These are phyloP conservation scores for Cephus pygmeus DNA, from an alignment of 2,888 invertebrate species.

Conservation along the genomic window DNA sequence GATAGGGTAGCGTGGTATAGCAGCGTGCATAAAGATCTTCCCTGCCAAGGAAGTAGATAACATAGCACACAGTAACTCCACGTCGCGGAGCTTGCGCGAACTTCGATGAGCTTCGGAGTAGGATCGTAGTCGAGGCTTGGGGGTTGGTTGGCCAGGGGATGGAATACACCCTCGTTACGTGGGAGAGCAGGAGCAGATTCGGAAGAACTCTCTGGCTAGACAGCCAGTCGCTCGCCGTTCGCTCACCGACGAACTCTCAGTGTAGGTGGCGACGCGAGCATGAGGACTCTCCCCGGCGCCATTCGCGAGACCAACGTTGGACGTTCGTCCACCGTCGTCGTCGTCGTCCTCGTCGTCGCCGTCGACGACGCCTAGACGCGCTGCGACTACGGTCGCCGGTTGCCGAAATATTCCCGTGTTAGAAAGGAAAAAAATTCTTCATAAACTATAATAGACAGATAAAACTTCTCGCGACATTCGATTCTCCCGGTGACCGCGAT, in stretches of 20 bases:
- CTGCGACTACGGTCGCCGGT: not conserved
- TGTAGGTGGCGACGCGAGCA: conserved; percentile 15
- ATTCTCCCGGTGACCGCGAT: not conserved
- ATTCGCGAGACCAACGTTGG: not conserved
- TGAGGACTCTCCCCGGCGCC: conserved; percentile 9
- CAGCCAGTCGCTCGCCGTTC: conserved; percentile 63
- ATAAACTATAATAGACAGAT: not conserved
- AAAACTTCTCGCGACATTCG: not conserved
- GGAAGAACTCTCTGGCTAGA: conserved; percentile 39
- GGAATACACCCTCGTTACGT: conserved; percentile 14
- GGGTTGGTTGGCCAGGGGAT: conserved; percentile 38
- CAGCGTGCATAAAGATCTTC: not conserved
- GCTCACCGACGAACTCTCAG: conserved; percentile 53
- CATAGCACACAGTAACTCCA: conserved; percentile 12
- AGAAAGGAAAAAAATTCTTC: not conserved
- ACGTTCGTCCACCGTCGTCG: not conserved
- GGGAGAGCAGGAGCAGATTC: conserved; percentile 22
- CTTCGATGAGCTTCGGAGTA: conserved; percentile 18
- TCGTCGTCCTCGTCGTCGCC: not conserved
- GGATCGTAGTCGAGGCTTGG: conserved; percentile 32
- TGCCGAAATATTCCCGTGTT: not conserved
- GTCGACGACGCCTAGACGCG: conserved; percentile 3
- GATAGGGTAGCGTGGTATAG: not conserved
- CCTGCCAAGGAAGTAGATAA: conserved; percentile 6
- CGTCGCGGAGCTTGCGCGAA: conserved; percentile 18